A percentile compares a stretch with the other conserved stretches of the same genome.
These are phyloP conservation scores for Stichopus chloronotus DNA, from an alignment of 35 echinoderm and acorn worm genomes.

Conservation along the genomic window DNA sequence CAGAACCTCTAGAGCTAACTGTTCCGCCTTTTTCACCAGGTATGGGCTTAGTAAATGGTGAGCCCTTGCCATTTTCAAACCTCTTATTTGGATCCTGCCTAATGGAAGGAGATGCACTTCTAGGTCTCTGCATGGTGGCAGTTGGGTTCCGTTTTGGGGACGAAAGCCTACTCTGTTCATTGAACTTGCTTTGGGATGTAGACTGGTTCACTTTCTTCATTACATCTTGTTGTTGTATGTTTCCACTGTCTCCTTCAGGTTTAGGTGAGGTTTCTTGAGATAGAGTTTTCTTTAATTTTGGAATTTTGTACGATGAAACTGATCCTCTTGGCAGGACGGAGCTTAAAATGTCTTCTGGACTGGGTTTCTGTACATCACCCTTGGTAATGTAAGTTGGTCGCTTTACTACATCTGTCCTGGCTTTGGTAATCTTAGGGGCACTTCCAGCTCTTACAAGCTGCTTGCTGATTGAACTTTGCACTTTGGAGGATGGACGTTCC, in stretches of 20 bases:
- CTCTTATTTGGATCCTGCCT: constrained; percentile 36
- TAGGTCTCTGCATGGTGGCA: background rate
- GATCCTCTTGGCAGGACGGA: constrained; percentile 34
- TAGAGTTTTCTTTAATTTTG: constrained; percentile 61
- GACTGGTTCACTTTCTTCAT: background rate
- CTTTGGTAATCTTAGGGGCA: constrained; percentile 10
- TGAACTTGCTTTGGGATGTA: background rate
- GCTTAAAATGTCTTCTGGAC: constrained; percentile 35
- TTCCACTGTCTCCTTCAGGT: constrained; percentile 29
- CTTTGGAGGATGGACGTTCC: background rate
- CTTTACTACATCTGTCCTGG: background rate
- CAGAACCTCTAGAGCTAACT: constrained; percentile 40
- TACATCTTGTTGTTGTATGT: background rate
- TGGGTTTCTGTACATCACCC: constrained; percentile 37
- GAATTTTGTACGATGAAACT: constrained; percentile 56
- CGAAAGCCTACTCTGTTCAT: constrained; percentile 23
- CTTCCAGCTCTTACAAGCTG: background rate
- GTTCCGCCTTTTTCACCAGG: constrained; percentile 43
- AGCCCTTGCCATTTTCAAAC: constrained; percentile 4
- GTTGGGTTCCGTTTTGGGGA: background rate
- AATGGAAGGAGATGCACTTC: constrained; percentile 51
- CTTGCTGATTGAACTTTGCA: constrained; percentile 1
- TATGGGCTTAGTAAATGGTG: constrained; percentile 33
- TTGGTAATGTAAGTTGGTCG: background rate
- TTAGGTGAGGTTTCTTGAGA: constrained; percentile 49